Percentiles rank a stretch among this genome's conserved stretches.
These are phyloP conservation scores for Phorcus lineatus DNA, from an alignment of 2,888 invertebrate genomes.

Conservation along the genomic window DNA sequence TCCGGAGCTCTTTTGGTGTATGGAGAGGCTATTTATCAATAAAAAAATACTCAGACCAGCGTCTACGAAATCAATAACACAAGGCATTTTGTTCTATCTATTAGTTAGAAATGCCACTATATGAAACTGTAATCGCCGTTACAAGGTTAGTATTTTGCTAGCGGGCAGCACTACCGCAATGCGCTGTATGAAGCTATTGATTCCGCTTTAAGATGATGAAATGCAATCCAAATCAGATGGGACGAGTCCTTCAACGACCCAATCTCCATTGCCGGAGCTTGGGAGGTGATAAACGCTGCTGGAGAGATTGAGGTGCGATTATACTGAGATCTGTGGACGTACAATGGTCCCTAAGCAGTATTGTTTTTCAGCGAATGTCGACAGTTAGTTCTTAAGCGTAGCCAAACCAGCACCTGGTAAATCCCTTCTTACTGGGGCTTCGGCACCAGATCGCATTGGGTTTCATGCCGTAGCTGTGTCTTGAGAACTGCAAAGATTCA, in stretches of 20 bases:
- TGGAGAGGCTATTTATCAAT: no score
- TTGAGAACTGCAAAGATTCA: neutral
- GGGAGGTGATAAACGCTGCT: constrained; percentile 1
- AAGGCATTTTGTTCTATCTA: neutral
- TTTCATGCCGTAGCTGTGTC: neutral
- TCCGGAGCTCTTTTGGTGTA: no score
- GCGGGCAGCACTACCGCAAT: neutral
- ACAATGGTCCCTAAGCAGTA: constrained; percentile 1
- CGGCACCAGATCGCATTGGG: neutral
- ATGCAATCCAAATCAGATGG: constrained; percentile 8
- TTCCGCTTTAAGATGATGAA: constrained; percentile 7
- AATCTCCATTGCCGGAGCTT: constrained; percentile 2
- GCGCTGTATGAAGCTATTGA: neutral
- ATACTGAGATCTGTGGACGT: neutral
- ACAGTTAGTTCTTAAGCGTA: neutral
- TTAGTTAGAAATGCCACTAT: neutral
- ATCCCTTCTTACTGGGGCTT: neutral
- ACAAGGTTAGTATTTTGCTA: neutral
- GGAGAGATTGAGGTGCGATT: constrained; percentile 10
- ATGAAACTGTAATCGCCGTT: neutral
- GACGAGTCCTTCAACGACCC: constrained; percentile 1
- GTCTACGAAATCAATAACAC: no score
- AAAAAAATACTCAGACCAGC: no score
- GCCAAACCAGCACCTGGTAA: neutral
- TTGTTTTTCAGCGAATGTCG: constrained; percentile 7